Evolutionary conservation across 2,888 invertebrate species (phyloP).

Genomic region (Tenthredo amoena): DNA sequence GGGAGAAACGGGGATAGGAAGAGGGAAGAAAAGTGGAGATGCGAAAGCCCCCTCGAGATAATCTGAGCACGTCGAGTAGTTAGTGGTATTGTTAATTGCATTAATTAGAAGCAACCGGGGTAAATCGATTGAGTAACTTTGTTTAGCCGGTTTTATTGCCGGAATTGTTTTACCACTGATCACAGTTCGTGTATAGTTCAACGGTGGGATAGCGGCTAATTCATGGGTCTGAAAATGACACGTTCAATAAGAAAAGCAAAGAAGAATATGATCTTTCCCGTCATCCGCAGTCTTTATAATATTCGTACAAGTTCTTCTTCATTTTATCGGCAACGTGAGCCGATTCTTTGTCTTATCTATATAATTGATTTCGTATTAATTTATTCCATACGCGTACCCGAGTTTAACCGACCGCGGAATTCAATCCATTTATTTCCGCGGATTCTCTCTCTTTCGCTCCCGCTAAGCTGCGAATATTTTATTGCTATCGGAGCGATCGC

Average conservation of each 20-base stretch:
- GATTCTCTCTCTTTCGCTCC: background rate
- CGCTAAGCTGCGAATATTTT: constrained; percentile 15
- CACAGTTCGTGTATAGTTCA: background rate
- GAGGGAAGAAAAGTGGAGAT: constrained; percentile 11
- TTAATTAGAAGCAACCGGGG: constrained; percentile 66
- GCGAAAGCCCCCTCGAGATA: constrained; percentile 61
- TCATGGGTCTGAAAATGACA: background rate
- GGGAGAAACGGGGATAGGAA: background rate
- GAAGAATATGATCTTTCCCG: background rate
- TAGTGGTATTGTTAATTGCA: constrained; percentile 65
- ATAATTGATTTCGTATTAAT: constrained; percentile 23
- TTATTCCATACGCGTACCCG: constrained; percentile 33
- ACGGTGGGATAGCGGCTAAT: background rate
- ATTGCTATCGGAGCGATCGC: background rate
- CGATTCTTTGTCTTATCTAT: constrained; percentile 1
- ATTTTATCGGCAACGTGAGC: background rate
- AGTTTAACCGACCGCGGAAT: constrained; percentile 33
- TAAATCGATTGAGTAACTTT: constrained; percentile 59
- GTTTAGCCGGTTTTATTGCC: constrained; percentile 9
- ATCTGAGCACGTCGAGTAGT: constrained; percentile 62
- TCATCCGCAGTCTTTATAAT: background rate
- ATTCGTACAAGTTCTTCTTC: background rate
- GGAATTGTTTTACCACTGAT: constrained; percentile 30
- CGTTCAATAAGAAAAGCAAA: background rate
- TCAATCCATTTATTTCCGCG: constrained; percentile 16